phyloP scores from a whole-genome alignment of 2,888 invertebrate species.

The Tanaodytes sp. region DNA sequence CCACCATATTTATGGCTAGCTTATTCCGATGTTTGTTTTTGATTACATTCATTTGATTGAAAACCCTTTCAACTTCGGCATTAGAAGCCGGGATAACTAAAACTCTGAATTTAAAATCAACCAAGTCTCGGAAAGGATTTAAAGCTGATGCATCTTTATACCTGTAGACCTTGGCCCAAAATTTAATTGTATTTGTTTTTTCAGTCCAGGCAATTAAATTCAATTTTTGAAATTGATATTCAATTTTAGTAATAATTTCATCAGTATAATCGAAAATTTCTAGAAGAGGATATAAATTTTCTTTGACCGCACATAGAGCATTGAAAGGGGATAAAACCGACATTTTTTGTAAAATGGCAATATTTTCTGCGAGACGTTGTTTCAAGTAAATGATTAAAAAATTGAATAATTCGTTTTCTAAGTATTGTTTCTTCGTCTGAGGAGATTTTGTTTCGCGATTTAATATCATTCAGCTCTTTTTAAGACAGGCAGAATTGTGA shows the following conservation, averaged over 20 bases:
- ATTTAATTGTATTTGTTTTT: slow-evolving; percentile 23
- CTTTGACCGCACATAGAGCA: slow-evolving; percentile 2
- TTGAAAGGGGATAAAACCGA: slow-evolving; percentile 37
- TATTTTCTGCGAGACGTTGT: slow-evolving; percentile 42
- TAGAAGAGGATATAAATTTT: slow-evolving; percentile 7
- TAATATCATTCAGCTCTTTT: no score
- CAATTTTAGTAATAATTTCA: slow-evolving; percentile 9
- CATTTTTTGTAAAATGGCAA: slow-evolving; percentile 32
- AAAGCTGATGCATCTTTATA: slow-evolving; percentile 44
- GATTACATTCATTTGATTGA: slow-evolving; percentile 52
- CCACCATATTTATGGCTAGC: slow-evolving; percentile 33
- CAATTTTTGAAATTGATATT: slow-evolving; percentile 31
- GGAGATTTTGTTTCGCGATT: no score
- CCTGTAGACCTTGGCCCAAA: slow-evolving; percentile 36
- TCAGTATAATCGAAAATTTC: neutral
- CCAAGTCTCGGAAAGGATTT: slow-evolving; percentile 39
- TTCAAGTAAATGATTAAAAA: no score
- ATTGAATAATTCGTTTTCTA: no score
- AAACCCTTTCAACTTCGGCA: slow-evolving; percentile 25
- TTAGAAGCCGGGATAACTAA: slow-evolving; percentile 53
- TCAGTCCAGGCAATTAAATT: slow-evolving; percentile 32
- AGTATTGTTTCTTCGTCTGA: no score
- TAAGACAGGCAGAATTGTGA: no score
- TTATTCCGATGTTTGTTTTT: slow-evolving; percentile 50
- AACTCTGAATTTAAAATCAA: slow-evolving; percentile 48